phyloP scores from a whole-genome alignment of 2,113 vertebrate genomes.

The Elgaria multicarinata region DNA sequence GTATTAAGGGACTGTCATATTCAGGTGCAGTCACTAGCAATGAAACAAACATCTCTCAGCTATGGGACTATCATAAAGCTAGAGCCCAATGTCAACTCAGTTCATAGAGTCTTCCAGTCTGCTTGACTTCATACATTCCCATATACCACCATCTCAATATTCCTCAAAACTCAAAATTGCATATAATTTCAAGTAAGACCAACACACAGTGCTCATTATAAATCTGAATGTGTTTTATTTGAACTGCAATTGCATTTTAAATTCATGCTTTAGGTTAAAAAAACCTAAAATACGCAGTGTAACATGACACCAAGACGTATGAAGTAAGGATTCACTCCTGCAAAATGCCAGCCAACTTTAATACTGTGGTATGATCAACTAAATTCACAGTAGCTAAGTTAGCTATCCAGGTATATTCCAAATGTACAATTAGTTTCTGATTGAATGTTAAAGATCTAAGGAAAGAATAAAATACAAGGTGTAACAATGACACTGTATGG shows the following conservation, averaged over 20 bases:
- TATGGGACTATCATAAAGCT: background rate
- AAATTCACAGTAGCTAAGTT: background rate
- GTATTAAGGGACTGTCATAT: background rate
- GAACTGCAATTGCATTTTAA: background rate
- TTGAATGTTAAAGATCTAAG: background rate
- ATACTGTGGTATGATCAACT: background rate
- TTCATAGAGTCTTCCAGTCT: background rate
- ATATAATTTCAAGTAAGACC: background rate
- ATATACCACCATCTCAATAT: background rate
- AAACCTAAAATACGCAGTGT: background rate
- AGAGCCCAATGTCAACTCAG: background rate
- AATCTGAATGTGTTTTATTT: conserved; percentile 47
- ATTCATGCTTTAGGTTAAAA: background rate
- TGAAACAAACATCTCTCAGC: background rate
- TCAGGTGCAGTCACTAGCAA: accelerated
- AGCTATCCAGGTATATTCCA: background rate
- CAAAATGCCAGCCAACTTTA: background rate
- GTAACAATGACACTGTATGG: background rate
- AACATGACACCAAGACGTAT: background rate
- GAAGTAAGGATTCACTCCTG: background rate
- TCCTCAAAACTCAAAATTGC: background rate
- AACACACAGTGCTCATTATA: background rate
- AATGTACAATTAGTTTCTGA: background rate
- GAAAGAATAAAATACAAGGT: background rate
- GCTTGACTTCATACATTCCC: background rate